Evolutionary conservation across 2,888 invertebrate species (phyloP).

Genomic region (Urechis unicinctus): DNA sequence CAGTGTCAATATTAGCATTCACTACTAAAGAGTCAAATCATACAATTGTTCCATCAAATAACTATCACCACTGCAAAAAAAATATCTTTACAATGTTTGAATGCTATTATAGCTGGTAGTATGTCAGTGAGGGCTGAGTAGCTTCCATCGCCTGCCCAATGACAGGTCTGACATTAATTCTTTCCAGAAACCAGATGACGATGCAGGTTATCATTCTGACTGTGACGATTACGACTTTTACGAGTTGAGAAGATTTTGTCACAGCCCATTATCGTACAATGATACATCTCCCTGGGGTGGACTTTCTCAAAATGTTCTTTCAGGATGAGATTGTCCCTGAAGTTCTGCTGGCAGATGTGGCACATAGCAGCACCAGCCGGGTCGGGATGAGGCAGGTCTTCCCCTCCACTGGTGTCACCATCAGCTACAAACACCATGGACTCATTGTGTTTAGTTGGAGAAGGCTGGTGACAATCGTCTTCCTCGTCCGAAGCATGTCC

Average conservation of each 20-base stretch:
- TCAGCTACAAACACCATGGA: background rate
- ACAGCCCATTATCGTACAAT: constrained; percentile 71
- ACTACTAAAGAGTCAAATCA: too few relatives aligned
- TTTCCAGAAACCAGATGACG: too few relatives aligned
- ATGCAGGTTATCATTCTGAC: constrained; percentile 62
- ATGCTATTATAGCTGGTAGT: too few relatives aligned
- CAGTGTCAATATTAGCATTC: too few relatives aligned
- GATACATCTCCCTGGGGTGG: constrained; percentile 65
- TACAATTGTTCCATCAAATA: too few relatives aligned
- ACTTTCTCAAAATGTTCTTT: constrained; percentile 69
- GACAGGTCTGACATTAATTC: too few relatives aligned
- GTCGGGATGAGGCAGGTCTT: constrained; percentile 1
- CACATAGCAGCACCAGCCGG: constrained; percentile 56
- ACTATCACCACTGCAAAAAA: too few relatives aligned
- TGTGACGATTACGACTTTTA: constrained; percentile 71
- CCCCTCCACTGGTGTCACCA: constrained; percentile 1
- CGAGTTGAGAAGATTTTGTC: constrained; percentile 72
- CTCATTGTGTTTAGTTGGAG: too few relatives aligned
- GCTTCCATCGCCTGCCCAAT: too few relatives aligned
- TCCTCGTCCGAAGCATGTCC: constrained; percentile 1
- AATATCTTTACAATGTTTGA: too few relatives aligned
- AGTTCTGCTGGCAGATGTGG: constrained; percentile 63
- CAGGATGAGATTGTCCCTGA: constrained; percentile 60
- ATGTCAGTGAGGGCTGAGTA: too few relatives aligned
- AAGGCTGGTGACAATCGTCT: constrained; percentile 7